phyloP scores from a whole-genome alignment of 1,140 invertebrate species.

The Drosophila novamexicana region DNA sequence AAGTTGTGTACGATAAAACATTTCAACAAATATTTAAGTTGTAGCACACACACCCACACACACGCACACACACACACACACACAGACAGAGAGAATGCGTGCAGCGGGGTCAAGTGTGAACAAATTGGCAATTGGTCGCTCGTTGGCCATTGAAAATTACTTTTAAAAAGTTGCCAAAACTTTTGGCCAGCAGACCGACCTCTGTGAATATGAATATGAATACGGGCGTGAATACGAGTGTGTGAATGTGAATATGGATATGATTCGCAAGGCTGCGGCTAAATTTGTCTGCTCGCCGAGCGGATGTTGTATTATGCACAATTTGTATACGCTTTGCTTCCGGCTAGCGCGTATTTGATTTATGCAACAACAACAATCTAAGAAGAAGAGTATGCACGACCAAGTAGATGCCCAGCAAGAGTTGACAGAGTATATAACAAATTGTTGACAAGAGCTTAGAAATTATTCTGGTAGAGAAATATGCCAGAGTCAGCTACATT shows the following conservation, averaged over 20 bases:
- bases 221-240: background rate
- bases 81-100: background rate
- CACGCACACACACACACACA: too few relatives aligned
- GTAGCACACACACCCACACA: background rate
- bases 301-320: constrained; percentile 66
- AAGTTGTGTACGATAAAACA: constrained; percentile 39
- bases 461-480: too few relatives aligned
- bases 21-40: constrained; percentile 64
- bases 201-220: too few relatives aligned
- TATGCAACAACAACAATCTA: constrained; percentile 26
- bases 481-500: too few relatives aligned
- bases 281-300: constrained; percentile 43
- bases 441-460: too few relatives aligned
- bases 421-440: too few relatives aligned
- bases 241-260: constrained; percentile 1
- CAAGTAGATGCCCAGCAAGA: too few relatives aligned
- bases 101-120: constrained; percentile 20
- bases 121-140: constrained; percentile 44
- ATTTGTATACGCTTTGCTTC: constrained; percentile 50
- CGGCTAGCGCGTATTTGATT: constrained; percentile 46
- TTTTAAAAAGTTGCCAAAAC: constrained; percentile 50
- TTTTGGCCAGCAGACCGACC: constrained; percentile 5
- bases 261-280: background rate
- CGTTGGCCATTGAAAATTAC: constrained; percentile 45
- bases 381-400: too few relatives aligned